phyloP scores from a whole-genome alignment of 1,140 invertebrate species.

The Ephestia elutella region DNA sequence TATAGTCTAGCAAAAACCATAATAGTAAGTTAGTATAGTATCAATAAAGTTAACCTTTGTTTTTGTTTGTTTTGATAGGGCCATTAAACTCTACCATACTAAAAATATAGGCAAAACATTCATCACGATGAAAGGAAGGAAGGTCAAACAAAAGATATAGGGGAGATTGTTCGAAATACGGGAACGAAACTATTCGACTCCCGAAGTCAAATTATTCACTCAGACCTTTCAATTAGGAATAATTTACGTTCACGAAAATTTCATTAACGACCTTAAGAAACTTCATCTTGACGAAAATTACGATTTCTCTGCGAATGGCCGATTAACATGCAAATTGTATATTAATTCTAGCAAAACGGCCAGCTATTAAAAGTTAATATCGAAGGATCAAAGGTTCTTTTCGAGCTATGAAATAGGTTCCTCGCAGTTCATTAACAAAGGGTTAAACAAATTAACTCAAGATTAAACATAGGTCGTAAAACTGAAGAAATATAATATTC shows the following conservation, averaged over 20 bases:
- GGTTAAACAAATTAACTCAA: constrained; percentile 6
- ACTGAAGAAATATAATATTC: background rate
- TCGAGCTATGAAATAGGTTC: constrained; percentile 9
- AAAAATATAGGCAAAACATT: background rate
- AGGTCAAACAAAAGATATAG: constrained; percentile 11
- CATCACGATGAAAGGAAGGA: too few relatives aligned
- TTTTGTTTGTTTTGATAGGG: too few relatives aligned
- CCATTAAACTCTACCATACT: too few relatives aligned
- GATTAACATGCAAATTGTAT: constrained; percentile 21
- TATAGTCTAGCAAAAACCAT: too few relatives aligned
- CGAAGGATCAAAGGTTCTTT: constrained; percentile 17
- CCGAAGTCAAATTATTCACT: constrained; percentile 10
- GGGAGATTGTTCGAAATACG: background rate
- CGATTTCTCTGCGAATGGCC: constrained; percentile 16
- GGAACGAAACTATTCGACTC: constrained; percentile 1
- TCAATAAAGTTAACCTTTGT: too few relatives aligned
- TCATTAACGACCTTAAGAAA: constrained; percentile 23
- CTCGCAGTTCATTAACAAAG: constrained; percentile 17
- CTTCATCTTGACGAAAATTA: constrained; percentile 24
- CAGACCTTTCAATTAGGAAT: constrained; percentile 15
- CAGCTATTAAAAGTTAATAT: constrained; percentile 17
- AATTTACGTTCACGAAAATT: constrained; percentile 19
- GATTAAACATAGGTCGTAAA: background rate
- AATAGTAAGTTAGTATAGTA: too few relatives aligned
- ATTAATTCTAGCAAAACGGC: constrained; percentile 17